A percentile compares a stretch with the other conserved stretches of the same genome.
Conservation (phyloP, 2,888 invertebrate species). For the Limnephilus lunatus region DNA sequence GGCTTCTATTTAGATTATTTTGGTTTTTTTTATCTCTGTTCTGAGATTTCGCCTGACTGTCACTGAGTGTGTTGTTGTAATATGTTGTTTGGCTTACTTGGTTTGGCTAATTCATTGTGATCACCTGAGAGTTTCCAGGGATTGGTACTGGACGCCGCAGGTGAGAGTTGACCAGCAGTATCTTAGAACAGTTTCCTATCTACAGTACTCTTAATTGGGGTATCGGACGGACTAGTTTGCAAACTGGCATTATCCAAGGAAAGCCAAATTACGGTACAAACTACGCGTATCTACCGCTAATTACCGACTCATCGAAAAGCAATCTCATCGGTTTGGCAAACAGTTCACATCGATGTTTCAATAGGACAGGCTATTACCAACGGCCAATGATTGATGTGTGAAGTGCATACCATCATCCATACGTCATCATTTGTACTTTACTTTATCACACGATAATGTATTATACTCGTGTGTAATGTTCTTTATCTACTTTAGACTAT, state of each 20-base stretch:
- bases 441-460: too few species aligned
- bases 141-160: neutral
- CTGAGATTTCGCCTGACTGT: too few species aligned
- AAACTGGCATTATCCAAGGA: neutral
- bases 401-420: neutral
- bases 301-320: neutral
- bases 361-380: neutral
- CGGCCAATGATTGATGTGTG: neutral
- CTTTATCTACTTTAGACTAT: too few species aligned
- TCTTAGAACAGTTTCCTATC: neutral
- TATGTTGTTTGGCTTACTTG: too few species aligned
- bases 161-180: neutral
- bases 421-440: neutral
- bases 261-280: conserved; percentile 12
- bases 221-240: neutral
- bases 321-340: neutral
- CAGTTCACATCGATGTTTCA: neutral
- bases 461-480: too few species aligned
- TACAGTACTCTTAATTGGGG: neutral
- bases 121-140: neutral
- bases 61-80: too few species aligned
- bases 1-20: too few species aligned
- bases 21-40: too few species aligned
- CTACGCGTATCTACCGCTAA: neutral
- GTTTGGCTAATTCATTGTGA: neutral